Conservation (phyloP, 2,888 invertebrate genomes). For the Lithophane ornitopus region DNA sequence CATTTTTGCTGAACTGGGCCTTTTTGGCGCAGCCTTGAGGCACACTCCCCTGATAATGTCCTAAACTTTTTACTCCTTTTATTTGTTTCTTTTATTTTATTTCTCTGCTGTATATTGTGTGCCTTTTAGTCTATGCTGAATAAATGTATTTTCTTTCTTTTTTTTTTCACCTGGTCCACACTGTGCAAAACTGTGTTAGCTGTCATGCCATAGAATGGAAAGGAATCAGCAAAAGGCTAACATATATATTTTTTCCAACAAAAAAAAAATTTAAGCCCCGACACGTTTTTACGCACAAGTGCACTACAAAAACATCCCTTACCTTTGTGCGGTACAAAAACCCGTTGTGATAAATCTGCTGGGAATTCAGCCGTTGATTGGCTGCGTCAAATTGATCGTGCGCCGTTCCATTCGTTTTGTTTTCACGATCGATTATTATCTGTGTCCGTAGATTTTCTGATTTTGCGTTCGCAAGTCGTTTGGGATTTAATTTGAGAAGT, state of each 20-base stretch:
- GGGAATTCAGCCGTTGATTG: slow-evolving; percentile 66
- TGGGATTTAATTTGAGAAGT: slow-evolving; percentile 38
- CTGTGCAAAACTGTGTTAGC: too few relatives aligned
- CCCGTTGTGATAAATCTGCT: slow-evolving; percentile 48
- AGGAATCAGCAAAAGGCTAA: not conserved
- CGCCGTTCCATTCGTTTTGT: slow-evolving; percentile 52
- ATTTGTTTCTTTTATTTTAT: too few relatives aligned
- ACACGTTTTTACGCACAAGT: slow-evolving; percentile 22
- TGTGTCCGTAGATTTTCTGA: slow-evolving; percentile 35
- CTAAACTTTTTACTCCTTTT: too few relatives aligned
- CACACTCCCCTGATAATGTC: too few relatives aligned
- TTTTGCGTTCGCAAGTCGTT: slow-evolving; percentile 26
- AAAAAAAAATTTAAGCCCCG: slow-evolving; percentile 3
- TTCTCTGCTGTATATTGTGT: too few relatives aligned
- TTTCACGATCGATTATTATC: slow-evolving; percentile 50
- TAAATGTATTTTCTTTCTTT: too few relatives aligned
- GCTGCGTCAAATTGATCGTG: slow-evolving; percentile 57
- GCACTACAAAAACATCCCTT: slow-evolving; percentile 29
- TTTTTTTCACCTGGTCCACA: too few relatives aligned
- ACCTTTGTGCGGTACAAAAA: slow-evolving; percentile 43
- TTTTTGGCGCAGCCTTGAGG: too few relatives aligned
- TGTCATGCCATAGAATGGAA: too few relatives aligned
- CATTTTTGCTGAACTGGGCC: too few relatives aligned
- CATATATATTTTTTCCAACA: not conserved
- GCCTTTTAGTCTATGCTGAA: too few relatives aligned